Conservation (phyloP, 2,888 invertebrate species). For the Steromphala cineraria region DNA sequence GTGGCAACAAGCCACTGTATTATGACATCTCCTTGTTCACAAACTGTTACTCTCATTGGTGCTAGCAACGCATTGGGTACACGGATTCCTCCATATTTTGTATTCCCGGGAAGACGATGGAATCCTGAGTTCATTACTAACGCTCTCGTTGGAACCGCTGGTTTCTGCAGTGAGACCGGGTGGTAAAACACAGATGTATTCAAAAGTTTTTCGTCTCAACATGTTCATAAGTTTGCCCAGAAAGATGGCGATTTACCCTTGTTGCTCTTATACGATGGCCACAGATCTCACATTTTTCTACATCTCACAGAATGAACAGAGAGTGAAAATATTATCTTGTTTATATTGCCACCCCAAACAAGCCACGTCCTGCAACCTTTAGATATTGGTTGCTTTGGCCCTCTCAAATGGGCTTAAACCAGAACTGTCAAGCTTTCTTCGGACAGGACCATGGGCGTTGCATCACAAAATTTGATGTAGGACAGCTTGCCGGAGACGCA, state of each 20-base stretch:
- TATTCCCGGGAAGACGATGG: conserved; percentile 28
- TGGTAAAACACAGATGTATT: conserved; percentile 22
- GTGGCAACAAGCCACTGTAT: no score
- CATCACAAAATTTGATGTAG: conserved; percentile 21
- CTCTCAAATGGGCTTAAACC: conserved; percentile 29
- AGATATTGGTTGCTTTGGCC: conserved; percentile 31
- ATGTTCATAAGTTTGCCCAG: neutral
- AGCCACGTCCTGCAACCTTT: conserved; percentile 25
- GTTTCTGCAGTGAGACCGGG: conserved; percentile 19
- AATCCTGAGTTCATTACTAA: conserved; percentile 19
- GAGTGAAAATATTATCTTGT: conserved; percentile 19
- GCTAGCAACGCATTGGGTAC: no score
- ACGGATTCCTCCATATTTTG: conserved; percentile 25
- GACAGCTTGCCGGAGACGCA: conserved; percentile 19
- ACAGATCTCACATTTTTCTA: conserved; percentile 19
- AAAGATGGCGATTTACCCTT: neutral
- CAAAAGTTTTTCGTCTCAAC: neutral
- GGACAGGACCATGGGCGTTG: conserved; percentile 14
- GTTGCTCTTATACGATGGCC: neutral
- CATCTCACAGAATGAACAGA: conserved; percentile 25
- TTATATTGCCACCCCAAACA: conserved; percentile 3
- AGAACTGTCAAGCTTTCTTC: conserved; percentile 27
- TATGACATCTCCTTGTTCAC: no score
- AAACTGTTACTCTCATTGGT: no score
- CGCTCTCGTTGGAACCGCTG: neutral